Base-by-base conservation (phyloP, 2,888 invertebrate genomes). In the Chromoteleia sp. region DNA sequence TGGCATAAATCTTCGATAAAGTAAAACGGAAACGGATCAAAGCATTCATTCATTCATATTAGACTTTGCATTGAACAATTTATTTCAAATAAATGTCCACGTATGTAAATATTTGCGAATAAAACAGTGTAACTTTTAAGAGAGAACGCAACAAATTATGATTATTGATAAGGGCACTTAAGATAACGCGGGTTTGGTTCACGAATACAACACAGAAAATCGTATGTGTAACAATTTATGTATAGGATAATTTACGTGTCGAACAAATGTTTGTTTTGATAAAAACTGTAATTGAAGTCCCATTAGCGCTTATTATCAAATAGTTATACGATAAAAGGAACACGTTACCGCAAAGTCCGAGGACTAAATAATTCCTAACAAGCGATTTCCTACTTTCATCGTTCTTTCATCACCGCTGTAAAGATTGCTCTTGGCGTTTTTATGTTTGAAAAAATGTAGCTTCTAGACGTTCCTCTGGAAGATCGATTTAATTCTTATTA, bases 381-480 rank as follows among this genome's bases (percentile, higher is more conserved):
- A 29, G 29, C 29, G 33, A 45, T 70, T 70, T 70, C 36, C 70
- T 58, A 58, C 70, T 70, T 58, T 70, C 70, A 54, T 70, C 58
- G 14, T 48, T 70, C 45, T 48, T 58, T 48, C 48, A 70, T 19
- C 54, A 43, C n/a, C 21, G 14, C 29, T 10, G 25, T 39, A 6
- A 25, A 25, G 10, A 39, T 1, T 17, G 56, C 68, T 15, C 10
- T 1, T 6, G 29, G 50, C 14, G 12, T 48, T 21, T 25, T 12
- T 12, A 12, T 12, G n/a, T 48, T 25, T 25, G 12, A 12, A 48
- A 21, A 15, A 10, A 19, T 45, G 1, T 5, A 4, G 17, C 8
- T 0, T 45, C 15, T 52, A n/a, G n/a, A 25, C 4, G 14, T 12
- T 41, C 2, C 12, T 7, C 1, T 4, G 5, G 14, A 39, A 12